Percentiles rank a stretch among this genome's conserved stretches.
These are phyloP conservation scores for Sinodicranocentrus sp. DNA, from an alignment of 2,888 invertebrate species.

Conservation along the genomic window DNA sequence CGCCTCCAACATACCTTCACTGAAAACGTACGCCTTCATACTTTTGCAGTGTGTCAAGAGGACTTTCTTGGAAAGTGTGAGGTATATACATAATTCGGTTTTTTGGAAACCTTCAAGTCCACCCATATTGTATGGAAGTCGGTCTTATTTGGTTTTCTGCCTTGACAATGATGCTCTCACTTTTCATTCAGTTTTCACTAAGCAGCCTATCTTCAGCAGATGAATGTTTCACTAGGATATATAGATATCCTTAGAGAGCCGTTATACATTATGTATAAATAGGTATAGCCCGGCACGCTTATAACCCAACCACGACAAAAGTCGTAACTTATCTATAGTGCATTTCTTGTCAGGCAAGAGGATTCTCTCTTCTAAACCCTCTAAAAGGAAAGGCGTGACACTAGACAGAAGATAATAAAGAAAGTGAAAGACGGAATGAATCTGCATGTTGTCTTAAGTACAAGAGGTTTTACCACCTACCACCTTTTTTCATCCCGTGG, in stretches of 20 bases:
- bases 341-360: not conserved
- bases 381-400: slow-evolving; percentile 15
- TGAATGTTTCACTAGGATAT: not conserved
- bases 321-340: slow-evolving; percentile 20
- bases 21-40: not conserved
- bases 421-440: slow-evolving; percentile 47
- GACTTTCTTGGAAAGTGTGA: not conserved
- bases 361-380: not conserved
- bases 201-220: slow-evolving; percentile 9
- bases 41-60: not conserved
- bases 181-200: slow-evolving; percentile 60
- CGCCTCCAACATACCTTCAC: not conserved
- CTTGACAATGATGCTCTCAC: slow-evolving; percentile 63
- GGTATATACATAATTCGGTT: not conserved
- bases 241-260: not conserved
- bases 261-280: slow-evolving; percentile 26
- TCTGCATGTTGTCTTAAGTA: slow-evolving; percentile 56
- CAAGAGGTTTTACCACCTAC: slow-evolving; percentile 1
- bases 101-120: not conserved
- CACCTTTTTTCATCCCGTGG: slow-evolving; percentile 15
- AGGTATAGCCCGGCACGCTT: too few species aligned
- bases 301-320: not conserved
- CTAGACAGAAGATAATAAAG: not conserved
- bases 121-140: slow-evolving; percentile 33
- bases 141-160: slow-evolving; percentile 53